These are phyloP conservation scores for Habroteleia sp. DNA, from an alignment of 2,888 invertebrate species.

Conservation along the genomic window DNA sequence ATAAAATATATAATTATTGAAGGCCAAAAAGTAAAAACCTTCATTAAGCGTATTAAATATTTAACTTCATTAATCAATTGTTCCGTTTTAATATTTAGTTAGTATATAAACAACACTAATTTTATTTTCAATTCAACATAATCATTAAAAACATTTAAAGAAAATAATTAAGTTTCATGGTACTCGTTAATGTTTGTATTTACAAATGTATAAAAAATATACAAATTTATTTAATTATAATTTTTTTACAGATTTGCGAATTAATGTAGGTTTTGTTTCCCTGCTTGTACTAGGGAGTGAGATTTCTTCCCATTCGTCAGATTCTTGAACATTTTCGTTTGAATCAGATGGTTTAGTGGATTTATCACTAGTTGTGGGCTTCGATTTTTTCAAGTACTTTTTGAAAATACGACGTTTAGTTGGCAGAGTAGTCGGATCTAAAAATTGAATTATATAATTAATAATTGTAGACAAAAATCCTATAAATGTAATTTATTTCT, in stretches of 20 bases:
- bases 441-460: constrained; percentile 18
- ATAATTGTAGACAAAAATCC: no score
- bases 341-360: constrained; percentile 35
- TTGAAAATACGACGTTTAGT: constrained; percentile 8
- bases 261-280: constrained; percentile 51
- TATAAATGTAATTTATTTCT: no score
- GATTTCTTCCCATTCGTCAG: constrained; percentile 65
- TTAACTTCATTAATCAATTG: no score
- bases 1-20: constrained; percentile 3
- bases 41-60: no score
- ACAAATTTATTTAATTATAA: constrained; percentile 5
- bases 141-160: no score
- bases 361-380: constrained; percentile 34
- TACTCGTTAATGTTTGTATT: neutral
- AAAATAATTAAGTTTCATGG: no score
- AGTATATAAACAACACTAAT: no score
- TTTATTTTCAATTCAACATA: no score
- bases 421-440: constrained; percentile 77
- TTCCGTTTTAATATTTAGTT: no score
- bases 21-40: constrained; percentile 13
- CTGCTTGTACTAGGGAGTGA: constrained; percentile 60
- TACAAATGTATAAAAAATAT: neutral
- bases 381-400: constrained; percentile 28
- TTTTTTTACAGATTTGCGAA: constrained; percentile 52
- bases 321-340: constrained; percentile 54